Percentiles rank a stretch among this genome's conserved stretches.
Evolutionary conservation across 2,888 invertebrate species (phyloP).

Genomic region (Mythimna impura): DNA sequence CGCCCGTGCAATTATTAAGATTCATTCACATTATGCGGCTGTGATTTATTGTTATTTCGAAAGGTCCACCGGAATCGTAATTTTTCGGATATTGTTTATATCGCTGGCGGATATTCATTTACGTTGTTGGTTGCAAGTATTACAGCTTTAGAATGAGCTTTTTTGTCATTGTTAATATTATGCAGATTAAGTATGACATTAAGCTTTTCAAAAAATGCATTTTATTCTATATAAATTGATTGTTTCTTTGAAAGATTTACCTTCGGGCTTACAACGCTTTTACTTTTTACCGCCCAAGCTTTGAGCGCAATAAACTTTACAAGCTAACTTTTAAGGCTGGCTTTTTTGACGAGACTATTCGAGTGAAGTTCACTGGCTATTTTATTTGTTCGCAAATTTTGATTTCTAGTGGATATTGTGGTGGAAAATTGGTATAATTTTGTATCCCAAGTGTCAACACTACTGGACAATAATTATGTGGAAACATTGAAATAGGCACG

Average conservation of each 20-base stretch:
- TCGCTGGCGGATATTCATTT: neutral
- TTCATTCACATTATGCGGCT: conserved; percentile 41
- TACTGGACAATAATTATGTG: no score
- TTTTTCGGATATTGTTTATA: neutral
- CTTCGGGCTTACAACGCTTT: neutral
- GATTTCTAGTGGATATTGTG: no score
- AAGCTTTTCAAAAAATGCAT: neutral
- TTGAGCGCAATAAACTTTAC: neutral
- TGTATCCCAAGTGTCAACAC: no score
- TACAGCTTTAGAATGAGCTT: neutral
- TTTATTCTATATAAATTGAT: neutral
- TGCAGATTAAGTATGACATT: neutral
- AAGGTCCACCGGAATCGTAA: conserved; percentile 2
- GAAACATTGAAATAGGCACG: no score
- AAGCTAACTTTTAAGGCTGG: neutral
- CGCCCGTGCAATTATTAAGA: conserved; percentile 54
- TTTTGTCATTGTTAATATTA: neutral
- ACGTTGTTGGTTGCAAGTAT: neutral
- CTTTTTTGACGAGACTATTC: no score
- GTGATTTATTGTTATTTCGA: conserved; percentile 36
- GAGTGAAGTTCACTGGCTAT: no score
- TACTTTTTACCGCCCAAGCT: neutral
- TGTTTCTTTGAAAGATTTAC: neutral
- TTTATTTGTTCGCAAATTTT: no score
- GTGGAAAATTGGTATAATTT: no score